Evolutionary conservation across 2,888 invertebrate species (phyloP).

Genomic region (Ormyrus rosae): DNA sequence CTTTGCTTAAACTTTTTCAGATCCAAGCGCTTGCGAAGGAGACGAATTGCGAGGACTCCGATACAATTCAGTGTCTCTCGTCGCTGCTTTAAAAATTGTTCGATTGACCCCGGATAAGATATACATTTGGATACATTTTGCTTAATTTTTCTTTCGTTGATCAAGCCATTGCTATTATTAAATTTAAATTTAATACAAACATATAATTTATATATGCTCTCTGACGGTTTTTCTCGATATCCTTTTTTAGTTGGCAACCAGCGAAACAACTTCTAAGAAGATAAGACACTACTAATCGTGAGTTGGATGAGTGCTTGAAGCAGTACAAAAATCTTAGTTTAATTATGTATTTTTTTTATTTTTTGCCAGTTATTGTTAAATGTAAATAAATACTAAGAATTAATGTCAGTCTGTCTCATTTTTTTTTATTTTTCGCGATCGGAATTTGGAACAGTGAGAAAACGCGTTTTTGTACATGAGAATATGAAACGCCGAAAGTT

Average conservation of each 20-base stretch:
- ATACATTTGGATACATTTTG: slow-evolving; percentile 18
- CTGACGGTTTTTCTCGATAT: slow-evolving; percentile 15
- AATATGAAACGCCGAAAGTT: slow-evolving; percentile 20
- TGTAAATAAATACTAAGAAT: slow-evolving; percentile 55
- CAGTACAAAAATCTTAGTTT: slow-evolving; percentile 44
- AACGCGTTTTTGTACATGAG: slow-evolving; percentile 30
- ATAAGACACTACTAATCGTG: slow-evolving; percentile 47
- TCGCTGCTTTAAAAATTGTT: slow-evolving; percentile 42
- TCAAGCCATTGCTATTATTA: slow-evolving; percentile 30
- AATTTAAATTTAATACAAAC: slow-evolving; percentile 28
- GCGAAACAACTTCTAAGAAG: slow-evolving; percentile 11
- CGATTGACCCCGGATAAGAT: slow-evolving; percentile 47
- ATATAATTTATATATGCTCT: background rate
- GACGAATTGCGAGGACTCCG: background rate
- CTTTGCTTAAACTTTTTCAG: slow-evolving; percentile 35
- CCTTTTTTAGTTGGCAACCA: background rate
- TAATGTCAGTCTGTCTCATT: slow-evolving; percentile 54
- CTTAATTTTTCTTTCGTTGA: slow-evolving; percentile 46
- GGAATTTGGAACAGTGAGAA: slow-evolving; percentile 46
- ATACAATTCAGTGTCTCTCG: slow-evolving; percentile 13
- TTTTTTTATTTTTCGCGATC: slow-evolving; percentile 35
- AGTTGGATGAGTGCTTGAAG: slow-evolving; percentile 36
- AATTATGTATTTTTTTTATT: slow-evolving; percentile 20
- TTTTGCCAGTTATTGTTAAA: slow-evolving; percentile 39
- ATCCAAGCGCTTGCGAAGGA: slow-evolving; percentile 32